These are phyloP conservation scores for Rhinogobio ventralis DNA, from an alignment of 2,797 vertebrate genomes.

Conservation along the genomic window DNA sequence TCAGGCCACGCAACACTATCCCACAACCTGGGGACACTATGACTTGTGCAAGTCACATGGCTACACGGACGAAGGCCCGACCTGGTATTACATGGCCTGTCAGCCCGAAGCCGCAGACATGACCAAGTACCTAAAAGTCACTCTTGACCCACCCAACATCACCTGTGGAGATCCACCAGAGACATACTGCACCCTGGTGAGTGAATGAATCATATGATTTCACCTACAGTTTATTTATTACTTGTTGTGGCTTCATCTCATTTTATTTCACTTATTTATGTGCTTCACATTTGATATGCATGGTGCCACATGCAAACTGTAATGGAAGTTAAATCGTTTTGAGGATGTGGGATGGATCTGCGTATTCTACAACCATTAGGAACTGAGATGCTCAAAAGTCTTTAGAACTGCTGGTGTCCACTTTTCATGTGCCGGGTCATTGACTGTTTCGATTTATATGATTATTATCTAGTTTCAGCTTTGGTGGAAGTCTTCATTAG, in stretches of 20 bases:
- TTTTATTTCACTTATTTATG: conserved; percentile 2
- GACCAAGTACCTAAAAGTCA: conserved; percentile 93
- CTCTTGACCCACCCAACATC: conserved; percentile 94
- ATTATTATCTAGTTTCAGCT: conserved; percentile 24
- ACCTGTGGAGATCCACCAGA: conserved; percentile 97
- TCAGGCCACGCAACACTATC: conserved; percentile 90
- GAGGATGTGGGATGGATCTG: conserved; percentile 20
- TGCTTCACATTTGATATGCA: conserved; percentile 16
- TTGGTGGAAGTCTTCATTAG: conserved; percentile 38
- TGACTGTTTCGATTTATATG: conserved; percentile 23
- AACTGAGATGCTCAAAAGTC: conserved; percentile 4
- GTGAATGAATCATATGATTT: conserved; percentile 68
- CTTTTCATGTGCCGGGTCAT: conserved; percentile 19
- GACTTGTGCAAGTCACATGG: conserved; percentile 96
- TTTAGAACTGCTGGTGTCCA: not conserved
- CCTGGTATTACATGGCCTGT: conserved; percentile 99
- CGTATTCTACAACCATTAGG: conserved; percentile 21
- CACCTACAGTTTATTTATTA: not conserved
- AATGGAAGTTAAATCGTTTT: conserved; percentile 2
- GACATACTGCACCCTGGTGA: conserved; percentile 98
- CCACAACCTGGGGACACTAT: conserved; percentile 95
- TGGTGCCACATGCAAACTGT: conserved; percentile 1
- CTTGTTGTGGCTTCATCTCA: not conserved
- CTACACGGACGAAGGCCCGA: conserved; percentile 93
- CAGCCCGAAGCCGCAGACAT: conserved; percentile 96